These are phyloP conservation scores for Lithophane leautieri DNA, from an alignment of 2,888 invertebrate genomes.

Conservation along the genomic window DNA sequence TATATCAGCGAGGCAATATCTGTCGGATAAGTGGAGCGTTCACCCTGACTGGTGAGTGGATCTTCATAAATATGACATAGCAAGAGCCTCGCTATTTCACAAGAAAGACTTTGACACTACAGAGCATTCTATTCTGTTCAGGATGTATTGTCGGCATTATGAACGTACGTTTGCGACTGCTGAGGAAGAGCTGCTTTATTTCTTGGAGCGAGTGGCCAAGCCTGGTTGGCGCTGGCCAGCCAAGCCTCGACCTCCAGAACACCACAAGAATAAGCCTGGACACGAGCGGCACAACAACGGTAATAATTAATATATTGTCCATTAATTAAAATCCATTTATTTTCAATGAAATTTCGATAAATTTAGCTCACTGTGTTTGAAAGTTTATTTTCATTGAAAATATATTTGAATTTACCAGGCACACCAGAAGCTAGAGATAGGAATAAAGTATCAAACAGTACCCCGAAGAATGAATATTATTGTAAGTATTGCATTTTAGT, in stretches of 20 bases:
- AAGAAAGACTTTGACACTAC: not conserved
- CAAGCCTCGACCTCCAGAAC: slow-evolving; percentile 92
- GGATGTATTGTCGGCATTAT: slow-evolving; percentile 94
- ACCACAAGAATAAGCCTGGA: slow-evolving; percentile 90
- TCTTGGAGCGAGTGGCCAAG: slow-evolving; percentile 94
- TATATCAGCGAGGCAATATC: slow-evolving; percentile 92
- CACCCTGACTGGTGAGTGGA: slow-evolving; percentile 95
- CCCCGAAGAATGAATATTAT: slow-evolving; percentile 87
- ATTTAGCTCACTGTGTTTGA: not conserved
- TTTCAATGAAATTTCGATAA: not conserved
- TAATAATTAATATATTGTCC: slow-evolving; percentile 50
- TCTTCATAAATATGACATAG: not conserved
- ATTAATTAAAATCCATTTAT: not conserved
- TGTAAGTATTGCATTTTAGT: slow-evolving; percentile 82
- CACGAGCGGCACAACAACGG: slow-evolving; percentile 86
- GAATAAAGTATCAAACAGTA: slow-evolving; percentile 82
- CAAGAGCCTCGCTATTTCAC: not conserved
- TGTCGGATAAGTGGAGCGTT: slow-evolving; percentile 94
- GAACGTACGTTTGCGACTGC: slow-evolving; percentile 93
- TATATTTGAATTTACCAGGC: slow-evolving; percentile 72
- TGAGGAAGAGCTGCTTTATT: slow-evolving; percentile 94
- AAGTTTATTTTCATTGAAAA: slow-evolving; percentile 1
- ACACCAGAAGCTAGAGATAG: slow-evolving; percentile 83
- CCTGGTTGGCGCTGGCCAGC: slow-evolving; percentile 96
- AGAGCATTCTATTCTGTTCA: slow-evolving; percentile 69